Evolutionary conservation across 2,797 vertebrate genomes (phyloP).

Genomic region (Urophycis tenuis): DNA sequence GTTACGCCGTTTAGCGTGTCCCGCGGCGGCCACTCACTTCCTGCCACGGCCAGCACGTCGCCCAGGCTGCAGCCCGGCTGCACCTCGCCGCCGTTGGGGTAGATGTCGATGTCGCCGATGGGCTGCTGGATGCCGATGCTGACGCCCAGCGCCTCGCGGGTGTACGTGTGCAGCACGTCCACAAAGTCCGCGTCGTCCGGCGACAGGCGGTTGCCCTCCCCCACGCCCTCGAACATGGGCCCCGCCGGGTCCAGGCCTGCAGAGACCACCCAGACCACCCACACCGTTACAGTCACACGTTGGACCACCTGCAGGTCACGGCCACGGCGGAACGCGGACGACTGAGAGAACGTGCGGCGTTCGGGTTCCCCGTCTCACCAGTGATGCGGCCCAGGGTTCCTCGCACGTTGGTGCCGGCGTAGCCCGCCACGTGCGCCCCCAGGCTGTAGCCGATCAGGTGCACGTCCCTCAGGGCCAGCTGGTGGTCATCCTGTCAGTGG

Average conservation of each 20-base stretch:
- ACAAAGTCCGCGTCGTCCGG: slow-evolving; percentile 93
- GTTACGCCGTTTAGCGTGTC: no score
- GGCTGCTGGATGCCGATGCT: slow-evolving; percentile 97
- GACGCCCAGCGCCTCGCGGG: slow-evolving; percentile 81
- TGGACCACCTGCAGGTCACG: neutral
- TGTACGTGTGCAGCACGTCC: slow-evolving; percentile 94
- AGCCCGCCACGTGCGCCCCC: slow-evolving; percentile 91
- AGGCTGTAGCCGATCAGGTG: slow-evolving; percentile 97
- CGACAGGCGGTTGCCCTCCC: slow-evolving; percentile 80
- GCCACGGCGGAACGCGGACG: no score
- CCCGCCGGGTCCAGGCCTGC: slow-evolving; percentile 92
- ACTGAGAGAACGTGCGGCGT: no score
- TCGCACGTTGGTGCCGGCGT: slow-evolving; percentile 75
- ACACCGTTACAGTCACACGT: no score
- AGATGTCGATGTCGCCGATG: slow-evolving; percentile 90
- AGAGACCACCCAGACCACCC: neutral
- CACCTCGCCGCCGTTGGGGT: slow-evolving; percentile 90
- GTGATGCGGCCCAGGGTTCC: slow-evolving; percentile 90
- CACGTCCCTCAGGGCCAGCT: slow-evolving; percentile 74
- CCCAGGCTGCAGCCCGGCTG: slow-evolving; percentile 87
- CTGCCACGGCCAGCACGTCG: slow-evolving; percentile 77
- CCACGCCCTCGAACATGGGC: slow-evolving; percentile 88
- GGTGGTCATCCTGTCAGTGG: slow-evolving; percentile 76
- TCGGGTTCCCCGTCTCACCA: slow-evolving; percentile 59
- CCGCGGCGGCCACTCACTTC: slow-evolving; percentile 76